Base-by-base conservation (phyloP, 2,888 invertebrate genomes). In the Stenichneumon culpator region DNA sequence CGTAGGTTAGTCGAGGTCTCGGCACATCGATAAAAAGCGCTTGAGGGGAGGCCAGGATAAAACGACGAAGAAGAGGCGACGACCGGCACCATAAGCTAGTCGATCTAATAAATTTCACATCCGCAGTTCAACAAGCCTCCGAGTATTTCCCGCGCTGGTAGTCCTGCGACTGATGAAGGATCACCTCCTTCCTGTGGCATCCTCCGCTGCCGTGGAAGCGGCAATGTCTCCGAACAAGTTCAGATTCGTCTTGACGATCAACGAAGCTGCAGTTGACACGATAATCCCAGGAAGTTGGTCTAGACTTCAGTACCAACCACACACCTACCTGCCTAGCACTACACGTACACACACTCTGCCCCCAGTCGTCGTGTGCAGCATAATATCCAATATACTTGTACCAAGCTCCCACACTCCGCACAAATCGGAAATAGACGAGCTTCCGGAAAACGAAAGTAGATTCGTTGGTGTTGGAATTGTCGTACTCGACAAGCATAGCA, bases 41-140 rank as follows among this genome's bases (percentile, higher is more conserved):
- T 22, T 16, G 1, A 72, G 22, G 6, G 50, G 5, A 22, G 28
- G 5, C 52, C 25, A 60, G 16, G 39, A 79, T 25, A 39, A 32
- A 47, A 70, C 19, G 16, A 50, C 32, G 44, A 16, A 36, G 47
- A 7, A 16, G 22, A 22, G 19, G 25, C 60, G 32, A 60, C 36
- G 52, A 75, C 74, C 54, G 44, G 63, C 70, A 47, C 39, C 52
- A 36, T 19, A 28, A 78, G 19, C 52, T 72, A 79, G 80, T 75
- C 75, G 88, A 87, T 83, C 87, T 86, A 89, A 89, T 89, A 88
- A 89, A 89, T 89, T 88, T 88, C 77, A 78, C 87, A 88, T 87
- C 88, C 87, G 89, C 72, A 82, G 72, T 79, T 85, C 86, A 87
- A 87, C 86, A 86, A 88, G 83, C 86, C 84, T 78, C 82, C 83